phyloP scores from a whole-genome alignment of 1,140 invertebrate genomes.

The Parasteatoda tepidariorum region DNA sequence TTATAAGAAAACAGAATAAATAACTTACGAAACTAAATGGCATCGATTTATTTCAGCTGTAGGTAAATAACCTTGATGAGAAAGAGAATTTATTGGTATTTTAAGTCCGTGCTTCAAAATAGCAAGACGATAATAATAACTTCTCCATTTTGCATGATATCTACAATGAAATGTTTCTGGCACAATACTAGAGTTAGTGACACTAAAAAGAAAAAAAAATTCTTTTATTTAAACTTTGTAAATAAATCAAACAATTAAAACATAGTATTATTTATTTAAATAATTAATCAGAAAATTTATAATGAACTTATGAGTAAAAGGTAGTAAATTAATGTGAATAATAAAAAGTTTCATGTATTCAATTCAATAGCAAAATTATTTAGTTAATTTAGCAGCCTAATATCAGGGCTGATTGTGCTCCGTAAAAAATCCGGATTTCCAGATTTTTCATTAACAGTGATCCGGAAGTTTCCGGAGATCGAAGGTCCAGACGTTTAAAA shows the following conservation, averaged over 20 bases:
- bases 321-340: too few species aligned
- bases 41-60: conserved; percentile 56
- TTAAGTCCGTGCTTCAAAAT: conserved; percentile 26
- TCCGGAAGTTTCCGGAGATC: too few species aligned
- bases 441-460: too few species aligned
- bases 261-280: background rate
- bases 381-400: too few species aligned
- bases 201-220: conserved; percentile 31
- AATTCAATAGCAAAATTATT: too few species aligned
- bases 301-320: too few species aligned
- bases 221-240: background rate
- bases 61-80: conserved; percentile 30
- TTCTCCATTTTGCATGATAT: conserved; percentile 49
- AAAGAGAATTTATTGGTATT: background rate
- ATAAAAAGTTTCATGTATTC: too few species aligned
- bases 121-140: conserved; percentile 59
- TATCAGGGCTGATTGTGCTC: too few species aligned
- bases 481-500: too few species aligned
- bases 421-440: too few species aligned
- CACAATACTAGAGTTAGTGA: conserved; percentile 46
- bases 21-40: conserved; percentile 49
- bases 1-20: too few species aligned
- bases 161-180: conserved; percentile 53
- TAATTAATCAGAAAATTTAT: too few species aligned
- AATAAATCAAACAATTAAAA: background rate